These are phyloP conservation scores for Spizaetus ornatus DNA, from an alignment of 2,113 vertebrate species.

Conservation along the genomic window DNA sequence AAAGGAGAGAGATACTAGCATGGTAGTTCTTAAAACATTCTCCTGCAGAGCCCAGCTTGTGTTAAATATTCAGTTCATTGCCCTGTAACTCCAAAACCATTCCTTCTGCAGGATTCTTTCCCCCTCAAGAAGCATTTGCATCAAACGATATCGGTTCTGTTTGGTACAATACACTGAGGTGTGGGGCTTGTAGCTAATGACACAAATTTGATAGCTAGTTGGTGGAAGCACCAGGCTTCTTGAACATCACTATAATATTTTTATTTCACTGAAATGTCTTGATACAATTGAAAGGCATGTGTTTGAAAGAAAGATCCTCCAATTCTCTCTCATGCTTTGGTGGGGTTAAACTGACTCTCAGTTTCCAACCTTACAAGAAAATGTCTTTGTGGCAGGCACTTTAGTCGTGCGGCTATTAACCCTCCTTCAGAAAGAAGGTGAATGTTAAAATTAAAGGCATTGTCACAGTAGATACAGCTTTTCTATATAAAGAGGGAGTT, in stretches of 20 bases:
- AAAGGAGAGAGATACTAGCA: not conserved
- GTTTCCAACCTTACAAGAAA: not conserved
- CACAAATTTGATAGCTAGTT: not conserved
- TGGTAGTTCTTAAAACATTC: not conserved
- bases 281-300: not conserved
- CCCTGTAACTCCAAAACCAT: not conserved
- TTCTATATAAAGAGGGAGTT: not conserved
- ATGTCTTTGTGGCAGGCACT: not conserved
- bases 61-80: not conserved
- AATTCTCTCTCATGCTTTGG: not conserved
- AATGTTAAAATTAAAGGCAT: not conserved
- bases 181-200: not conserved
- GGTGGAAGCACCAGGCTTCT: not conserved
- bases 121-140: not conserved
- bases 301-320: not conserved
- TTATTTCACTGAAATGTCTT: not conserved
- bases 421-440: not conserved
- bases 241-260: not conserved
- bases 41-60: not conserved
- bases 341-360: not conserved
- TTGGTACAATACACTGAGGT: not conserved
- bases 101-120: not conserved
- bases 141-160: not conserved
- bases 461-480: not conserved
- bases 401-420: not conserved